Evolutionary conservation across 2,888 invertebrate species (phyloP).

Genomic region (Calliopum simillimum): DNA sequence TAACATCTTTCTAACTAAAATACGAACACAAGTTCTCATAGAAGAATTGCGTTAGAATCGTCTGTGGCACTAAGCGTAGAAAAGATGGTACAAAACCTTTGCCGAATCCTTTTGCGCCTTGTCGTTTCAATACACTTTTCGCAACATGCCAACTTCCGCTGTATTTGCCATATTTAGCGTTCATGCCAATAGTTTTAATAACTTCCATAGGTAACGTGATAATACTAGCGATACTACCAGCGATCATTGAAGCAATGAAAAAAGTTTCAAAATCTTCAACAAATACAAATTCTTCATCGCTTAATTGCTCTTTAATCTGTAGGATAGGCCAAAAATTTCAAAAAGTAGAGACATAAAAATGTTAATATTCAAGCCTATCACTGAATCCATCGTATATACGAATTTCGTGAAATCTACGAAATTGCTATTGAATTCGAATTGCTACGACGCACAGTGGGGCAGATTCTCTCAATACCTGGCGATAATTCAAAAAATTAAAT

Average conservation of each 20-base stretch:
- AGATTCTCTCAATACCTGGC: too few relatives aligned
- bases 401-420: too few relatives aligned
- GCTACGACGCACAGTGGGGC: too few relatives aligned
- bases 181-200: slow-evolving; percentile 40
- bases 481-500: too few relatives aligned
- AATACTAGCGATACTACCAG: slow-evolving; percentile 42
- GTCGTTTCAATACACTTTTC: slow-evolving; percentile 17
- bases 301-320: slow-evolving; percentile 12
- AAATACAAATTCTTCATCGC: background rate
- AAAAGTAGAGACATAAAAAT: too few relatives aligned
- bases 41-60: slow-evolving; percentile 42
- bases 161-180: slow-evolving; percentile 30
- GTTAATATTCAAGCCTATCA: too few relatives aligned
- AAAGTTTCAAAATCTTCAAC: slow-evolving; percentile 37
- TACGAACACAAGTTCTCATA: slow-evolving; percentile 37
- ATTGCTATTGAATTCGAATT: too few relatives aligned
- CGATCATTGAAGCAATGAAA: slow-evolving; percentile 41
- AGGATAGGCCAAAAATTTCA: too few relatives aligned
- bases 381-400: too few relatives aligned
- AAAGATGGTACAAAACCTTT: slow-evolving; percentile 42
- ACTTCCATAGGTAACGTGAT: slow-evolving; percentile 47
- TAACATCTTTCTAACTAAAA: slow-evolving; percentile 14
- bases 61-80: slow-evolving; percentile 43
- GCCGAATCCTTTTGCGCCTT: slow-evolving; percentile 47
- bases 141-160: slow-evolving; percentile 25